Percentiles rank a stretch among this genome's conserved stretches.
These are phyloP conservation scores for Calonectris borealis DNA, from an alignment of 2,113 vertebrate genomes.

Conservation along the genomic window DNA sequence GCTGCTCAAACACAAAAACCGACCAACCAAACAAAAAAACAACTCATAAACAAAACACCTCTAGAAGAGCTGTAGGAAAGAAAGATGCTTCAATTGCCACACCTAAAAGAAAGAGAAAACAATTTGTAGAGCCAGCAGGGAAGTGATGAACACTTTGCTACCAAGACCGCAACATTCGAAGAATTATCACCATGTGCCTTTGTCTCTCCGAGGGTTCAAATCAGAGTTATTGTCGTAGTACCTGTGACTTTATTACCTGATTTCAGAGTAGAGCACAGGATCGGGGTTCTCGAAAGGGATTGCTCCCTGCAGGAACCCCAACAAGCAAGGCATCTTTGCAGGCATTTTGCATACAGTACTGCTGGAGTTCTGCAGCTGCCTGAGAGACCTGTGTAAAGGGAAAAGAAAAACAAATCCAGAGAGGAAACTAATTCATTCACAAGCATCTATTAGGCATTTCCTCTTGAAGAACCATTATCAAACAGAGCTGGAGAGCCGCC, in stretches of 20 bases:
- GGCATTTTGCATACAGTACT: slow-evolving; percentile 95
- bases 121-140: neutral
- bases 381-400: slow-evolving; percentile 85
- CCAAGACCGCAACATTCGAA: neutral
- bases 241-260: slow-evolving; percentile 45
- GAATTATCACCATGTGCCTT: neutral
- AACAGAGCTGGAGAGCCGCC: neutral
- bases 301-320: slow-evolving; percentile 90
- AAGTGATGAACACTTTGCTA: neutral
- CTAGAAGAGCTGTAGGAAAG: neutral
- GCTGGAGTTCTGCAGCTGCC: slow-evolving; percentile 93
- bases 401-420: neutral
- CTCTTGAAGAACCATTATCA: neutral
- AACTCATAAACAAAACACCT: neutral
- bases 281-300: slow-evolving; percentile 92
- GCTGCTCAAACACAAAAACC: neutral
- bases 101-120: neutral
- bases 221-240: neutral
- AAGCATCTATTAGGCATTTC: neutral
- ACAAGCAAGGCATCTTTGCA: slow-evolving; percentile 92
- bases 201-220: neutral
- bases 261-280: slow-evolving; percentile 87
- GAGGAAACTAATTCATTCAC: neutral
- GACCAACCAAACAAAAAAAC: neutral
- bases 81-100: neutral